Base-by-base conservation (phyloP, 2,797 vertebrate species). In the Craterocephalus amniculus region DNA sequence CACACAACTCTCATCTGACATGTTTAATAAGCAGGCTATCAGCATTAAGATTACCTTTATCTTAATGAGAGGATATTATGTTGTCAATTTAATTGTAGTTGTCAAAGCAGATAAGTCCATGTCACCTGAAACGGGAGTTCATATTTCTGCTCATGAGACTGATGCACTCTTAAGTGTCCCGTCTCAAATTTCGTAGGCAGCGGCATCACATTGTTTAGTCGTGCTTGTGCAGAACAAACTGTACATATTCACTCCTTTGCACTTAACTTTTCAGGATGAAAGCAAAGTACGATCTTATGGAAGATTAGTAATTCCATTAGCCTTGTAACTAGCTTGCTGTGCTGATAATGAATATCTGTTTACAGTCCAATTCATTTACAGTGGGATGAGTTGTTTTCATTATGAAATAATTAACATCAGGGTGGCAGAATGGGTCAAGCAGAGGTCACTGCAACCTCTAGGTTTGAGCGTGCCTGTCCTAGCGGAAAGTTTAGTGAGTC, bases 131-230 rank as follows among this genome's bases (percentile, higher is more conserved):
- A 43, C 16, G 20, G 12, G 35, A 13, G 40, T 9, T 43, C 38
- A 20, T 20, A 20, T 24, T 51, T 24, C 11, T 51, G 22, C 24
- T 26, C n/a, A 26, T 22, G n/a, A 11, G n/a, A n/a, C 6, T 1
- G 69, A 59, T 45, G 43, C 62, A 32, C 45, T 61, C 58, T 74
- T 56, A 13, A 59, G 40, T 63, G 56, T 74, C 62, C n/a, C 12
- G 1, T 69, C 67, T 89, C 76, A 78, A 54, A 60, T 86, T 88
- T 79, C 70, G 71, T 14, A 22, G 34, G 20, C 2, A 18, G 43
- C 78, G 76, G 86, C 63, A 70, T 72, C 78, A 79, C 4, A 0
- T 40, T 62, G 54, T 63, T 67, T 70, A 57, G 49, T 68, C 5
- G 66, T 18, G 31, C 31, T 43, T 18, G 22, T 45, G 35, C 8